phyloP scores from a whole-genome alignment of 1,140 invertebrate species.

The Sycobia sp. region DNA sequence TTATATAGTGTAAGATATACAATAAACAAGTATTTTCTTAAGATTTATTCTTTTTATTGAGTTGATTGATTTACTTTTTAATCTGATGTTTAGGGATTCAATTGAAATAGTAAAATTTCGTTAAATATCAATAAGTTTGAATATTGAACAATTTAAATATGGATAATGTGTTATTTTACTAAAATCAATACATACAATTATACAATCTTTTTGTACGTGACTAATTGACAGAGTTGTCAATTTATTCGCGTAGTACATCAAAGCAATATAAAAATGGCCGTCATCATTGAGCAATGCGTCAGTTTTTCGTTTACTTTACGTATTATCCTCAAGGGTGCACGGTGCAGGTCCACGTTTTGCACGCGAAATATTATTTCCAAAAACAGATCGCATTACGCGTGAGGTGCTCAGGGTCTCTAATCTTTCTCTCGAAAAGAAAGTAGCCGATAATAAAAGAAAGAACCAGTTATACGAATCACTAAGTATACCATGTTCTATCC shows the following conservation, averaged over 20 bases:
- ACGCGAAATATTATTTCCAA: too few species aligned
- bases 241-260: constrained; percentile 30
- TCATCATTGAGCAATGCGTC: constrained; percentile 14
- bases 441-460: constrained; percentile 14
- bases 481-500: not conserved
- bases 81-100: too few species aligned
- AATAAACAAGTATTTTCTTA: constrained; percentile 4
- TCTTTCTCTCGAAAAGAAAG: constrained; percentile 2
- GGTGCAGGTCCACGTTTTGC: too few species aligned
- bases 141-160: too few species aligned
- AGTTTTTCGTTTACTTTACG: constrained; percentile 25
- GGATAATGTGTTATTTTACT: too few species aligned
- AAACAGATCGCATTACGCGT: not conserved
- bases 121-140: too few species aligned
- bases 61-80: too few species aligned
- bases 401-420: not conserved
- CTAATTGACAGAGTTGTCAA: constrained; percentile 11
- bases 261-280: constrained; percentile 35
- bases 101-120: too few species aligned
- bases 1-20: not conserved
- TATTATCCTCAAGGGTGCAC: constrained; percentile 12
- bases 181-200: too few species aligned
- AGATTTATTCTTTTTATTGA: not conserved
- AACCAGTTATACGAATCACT: not conserved
- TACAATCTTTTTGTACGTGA: constrained; percentile 25